phyloP scores from a whole-genome alignment of 2,888 invertebrate species.

The Griposia aprilina region DNA sequence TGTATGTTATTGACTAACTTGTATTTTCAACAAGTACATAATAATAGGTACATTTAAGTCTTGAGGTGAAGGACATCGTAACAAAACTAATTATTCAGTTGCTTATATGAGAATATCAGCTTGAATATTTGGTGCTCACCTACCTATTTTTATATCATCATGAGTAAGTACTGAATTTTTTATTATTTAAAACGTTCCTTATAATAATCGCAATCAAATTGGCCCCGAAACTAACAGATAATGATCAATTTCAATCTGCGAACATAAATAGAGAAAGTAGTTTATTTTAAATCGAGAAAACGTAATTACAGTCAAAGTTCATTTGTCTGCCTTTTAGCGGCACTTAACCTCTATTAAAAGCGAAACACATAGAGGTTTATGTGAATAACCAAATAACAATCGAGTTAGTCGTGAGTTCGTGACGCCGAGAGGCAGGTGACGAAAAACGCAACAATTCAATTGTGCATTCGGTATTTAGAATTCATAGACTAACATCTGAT shows the following conservation, averaged over 20 bases:
- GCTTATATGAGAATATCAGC: background rate
- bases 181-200: background rate
- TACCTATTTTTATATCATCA: background rate
- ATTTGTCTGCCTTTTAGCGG: constrained; percentile 65
- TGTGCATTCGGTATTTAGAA: constrained; percentile 71
- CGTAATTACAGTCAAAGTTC: constrained; percentile 61
- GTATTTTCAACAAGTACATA: constrained; percentile 12
- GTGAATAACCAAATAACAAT: constrained; percentile 72
- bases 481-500: constrained; percentile 67
- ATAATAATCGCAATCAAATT: background rate
- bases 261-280: constrained; percentile 48
- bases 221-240: constrained; percentile 12
- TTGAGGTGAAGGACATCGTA: constrained; percentile 10
- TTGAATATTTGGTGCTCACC: background rate
- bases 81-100: background rate
- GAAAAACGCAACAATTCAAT: constrained; percentile 79
- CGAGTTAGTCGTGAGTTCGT: constrained; percentile 75
- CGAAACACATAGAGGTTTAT: constrained; percentile 68
- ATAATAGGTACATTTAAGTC: background rate
- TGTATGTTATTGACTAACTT: constrained; percentile 10
- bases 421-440: constrained; percentile 76
- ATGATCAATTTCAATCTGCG: constrained; percentile 12
- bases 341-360: constrained; percentile 74
- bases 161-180: background rate
- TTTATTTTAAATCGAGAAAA: constrained; percentile 52